Conservation (phyloP, 2,888 invertebrate genomes). For the Odontocerum albicorne region DNA sequence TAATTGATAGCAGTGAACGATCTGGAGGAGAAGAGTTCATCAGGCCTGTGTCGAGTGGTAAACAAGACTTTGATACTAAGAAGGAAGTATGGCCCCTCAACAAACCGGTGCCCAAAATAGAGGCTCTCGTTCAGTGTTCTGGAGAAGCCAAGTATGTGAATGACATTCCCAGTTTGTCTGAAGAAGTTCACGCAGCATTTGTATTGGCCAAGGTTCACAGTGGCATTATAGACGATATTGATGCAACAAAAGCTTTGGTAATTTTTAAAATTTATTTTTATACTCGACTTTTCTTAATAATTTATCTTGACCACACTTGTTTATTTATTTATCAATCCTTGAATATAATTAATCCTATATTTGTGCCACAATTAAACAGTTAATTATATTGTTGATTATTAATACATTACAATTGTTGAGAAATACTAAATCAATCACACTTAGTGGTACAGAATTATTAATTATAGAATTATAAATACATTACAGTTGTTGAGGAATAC, state of each 20-base stretch:
- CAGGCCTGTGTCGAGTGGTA: constrained; percentile 64
- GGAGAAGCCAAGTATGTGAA: constrained; percentile 70
- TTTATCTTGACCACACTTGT: no score
- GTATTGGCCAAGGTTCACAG: constrained; percentile 57
- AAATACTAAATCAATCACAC: no score
- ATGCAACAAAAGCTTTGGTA: constrained; percentile 65
- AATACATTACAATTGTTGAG: no score
- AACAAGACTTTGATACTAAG: constrained; percentile 64
- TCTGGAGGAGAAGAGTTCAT: constrained; percentile 57
- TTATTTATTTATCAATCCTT: no score
- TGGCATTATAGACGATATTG: constrained; percentile 61
- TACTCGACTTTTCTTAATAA: no score
- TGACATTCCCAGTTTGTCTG: constrained; percentile 58
- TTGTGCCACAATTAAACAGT: no score
- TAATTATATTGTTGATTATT: no score
- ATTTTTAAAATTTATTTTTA: no score
- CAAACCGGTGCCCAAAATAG: constrained; percentile 68
- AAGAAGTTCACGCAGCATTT: constrained; percentile 69
- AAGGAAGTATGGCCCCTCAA: constrained; percentile 66
- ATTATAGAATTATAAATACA: no score
- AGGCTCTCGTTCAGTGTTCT: constrained; percentile 61
- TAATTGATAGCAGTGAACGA: constrained; percentile 48
- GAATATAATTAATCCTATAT: no score
- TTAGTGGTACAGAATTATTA: no score
- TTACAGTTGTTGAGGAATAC: no score